Conservation (phyloP, 2,797 vertebrate genomes). For the Tenualosa ilisha region DNA sequence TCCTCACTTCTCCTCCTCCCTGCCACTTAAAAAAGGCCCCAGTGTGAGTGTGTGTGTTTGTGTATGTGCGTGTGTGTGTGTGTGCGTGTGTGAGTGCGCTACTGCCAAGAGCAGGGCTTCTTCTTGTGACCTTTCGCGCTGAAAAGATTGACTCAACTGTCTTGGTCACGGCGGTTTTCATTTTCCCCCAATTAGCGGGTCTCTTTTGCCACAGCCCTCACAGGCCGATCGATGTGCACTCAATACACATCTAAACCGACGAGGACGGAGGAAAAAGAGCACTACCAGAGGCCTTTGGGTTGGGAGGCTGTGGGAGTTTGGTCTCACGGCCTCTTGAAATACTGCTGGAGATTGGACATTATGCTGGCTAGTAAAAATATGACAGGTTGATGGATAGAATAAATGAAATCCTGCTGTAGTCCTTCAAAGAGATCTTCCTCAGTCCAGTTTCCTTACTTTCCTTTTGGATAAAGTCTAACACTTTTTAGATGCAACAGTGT, state of each 20-base stretch:
- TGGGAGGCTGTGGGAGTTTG: constrained; percentile 25
- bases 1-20: constrained; percentile 1
- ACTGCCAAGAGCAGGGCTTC: background rate
- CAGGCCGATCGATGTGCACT: constrained; percentile 54
- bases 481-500: background rate
- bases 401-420: background rate
- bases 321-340: constrained; percentile 29
- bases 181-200: constrained; percentile 50
- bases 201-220: constrained; percentile 56
- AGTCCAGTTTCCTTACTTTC: constrained; percentile 41
- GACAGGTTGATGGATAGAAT: background rate
- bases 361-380: background rate
- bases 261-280: constrained; percentile 43
- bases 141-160: constrained; percentile 26
- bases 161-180: constrained; percentile 22
- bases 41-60: constrained; percentile 4
- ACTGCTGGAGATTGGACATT: background rate
- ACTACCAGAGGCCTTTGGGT: background rate
- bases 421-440: background rate
- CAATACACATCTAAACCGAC: constrained; percentile 48
- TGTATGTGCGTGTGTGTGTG: constrained; percentile 8
- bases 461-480: constrained; percentile 10
- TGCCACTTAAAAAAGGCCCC: background rate
- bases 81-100: background rate
- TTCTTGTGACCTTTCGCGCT: constrained; percentile 29